Evolutionary conservation across 2,888 invertebrate species (phyloP).

Genomic region (Pachymerium ferrugineum): DNA sequence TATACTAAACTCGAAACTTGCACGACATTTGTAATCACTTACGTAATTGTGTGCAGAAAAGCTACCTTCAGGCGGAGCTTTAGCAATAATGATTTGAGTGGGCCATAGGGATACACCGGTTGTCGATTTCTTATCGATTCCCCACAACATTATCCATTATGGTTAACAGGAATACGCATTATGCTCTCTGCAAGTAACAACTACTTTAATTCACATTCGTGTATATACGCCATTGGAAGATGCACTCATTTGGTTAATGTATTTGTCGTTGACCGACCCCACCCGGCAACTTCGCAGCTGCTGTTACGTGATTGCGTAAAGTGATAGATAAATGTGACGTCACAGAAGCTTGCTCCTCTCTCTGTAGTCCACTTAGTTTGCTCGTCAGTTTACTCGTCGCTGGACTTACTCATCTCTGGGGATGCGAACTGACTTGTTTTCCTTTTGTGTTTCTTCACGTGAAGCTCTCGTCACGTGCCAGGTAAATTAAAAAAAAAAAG

Average conservation of each 20-base stretch:
- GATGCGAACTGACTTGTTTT: slow-evolving; percentile 8
- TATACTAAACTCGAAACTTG: not conserved
- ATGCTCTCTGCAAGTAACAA: not conserved
- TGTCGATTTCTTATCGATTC: not conserved
- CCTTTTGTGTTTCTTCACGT: not conserved
- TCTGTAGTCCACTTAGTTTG: too few species aligned
- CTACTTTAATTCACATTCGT: not conserved
- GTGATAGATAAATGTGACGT: slow-evolving; percentile 4
- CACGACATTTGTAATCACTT: not conserved
- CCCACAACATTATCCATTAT: not conserved
- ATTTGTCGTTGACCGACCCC: not conserved
- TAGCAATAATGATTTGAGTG: not conserved
- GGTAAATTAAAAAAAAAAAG: too few species aligned
- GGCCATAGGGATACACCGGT: not conserved
- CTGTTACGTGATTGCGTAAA: slow-evolving; percentile 3
- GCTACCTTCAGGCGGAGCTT: not conserved
- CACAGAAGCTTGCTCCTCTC: not conserved
- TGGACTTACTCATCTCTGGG: slow-evolving; percentile 8
- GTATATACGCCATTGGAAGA: not conserved
- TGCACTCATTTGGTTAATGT: slow-evolving; percentile 10
- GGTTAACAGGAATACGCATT: not conserved
- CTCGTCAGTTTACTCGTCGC: not conserved
- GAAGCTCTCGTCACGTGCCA: not conserved
- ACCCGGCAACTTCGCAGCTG: slow-evolving; percentile 12
- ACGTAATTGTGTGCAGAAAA: not conserved